These are phyloP conservation scores for Aphis gossypii DNA, from an alignment of 1,140 invertebrate species.

Conservation along the genomic window DNA sequence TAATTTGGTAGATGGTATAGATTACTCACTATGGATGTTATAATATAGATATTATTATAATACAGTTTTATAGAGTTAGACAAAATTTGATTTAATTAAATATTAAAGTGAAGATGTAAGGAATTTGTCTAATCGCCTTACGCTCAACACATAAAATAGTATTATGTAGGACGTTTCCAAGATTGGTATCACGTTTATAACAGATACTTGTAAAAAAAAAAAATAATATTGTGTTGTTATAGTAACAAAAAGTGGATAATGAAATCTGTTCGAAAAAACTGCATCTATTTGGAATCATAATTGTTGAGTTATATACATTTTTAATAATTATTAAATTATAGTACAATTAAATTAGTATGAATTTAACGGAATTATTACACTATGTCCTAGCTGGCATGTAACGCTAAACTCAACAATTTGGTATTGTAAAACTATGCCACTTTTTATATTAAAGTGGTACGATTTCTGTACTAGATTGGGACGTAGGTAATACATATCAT, in stretches of 20 bases:
- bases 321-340: neutral
- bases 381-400: neutral
- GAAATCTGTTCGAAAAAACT: neutral
- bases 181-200: neutral
- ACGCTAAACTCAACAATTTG: neutral
- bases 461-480: neutral
- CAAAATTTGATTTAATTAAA: neutral
- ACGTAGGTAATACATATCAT: neutral
- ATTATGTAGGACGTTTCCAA: neutral
- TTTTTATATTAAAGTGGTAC: neutral
- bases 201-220: neutral
- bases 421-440: neutral
- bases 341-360: neutral
- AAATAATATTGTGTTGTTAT: neutral
- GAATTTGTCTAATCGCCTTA: neutral
- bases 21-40: neutral
- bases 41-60: neutral
- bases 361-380: neutral
- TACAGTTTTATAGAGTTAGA: neutral
- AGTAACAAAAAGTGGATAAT: neutral
- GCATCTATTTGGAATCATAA: neutral
- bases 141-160: neutral
- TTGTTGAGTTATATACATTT: neutral
- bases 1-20: neutral
- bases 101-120: neutral